These are phyloP conservation scores for Sabellastarte sp. DNA, from an alignment of 2,888 invertebrate species.

Conservation along the genomic window DNA sequence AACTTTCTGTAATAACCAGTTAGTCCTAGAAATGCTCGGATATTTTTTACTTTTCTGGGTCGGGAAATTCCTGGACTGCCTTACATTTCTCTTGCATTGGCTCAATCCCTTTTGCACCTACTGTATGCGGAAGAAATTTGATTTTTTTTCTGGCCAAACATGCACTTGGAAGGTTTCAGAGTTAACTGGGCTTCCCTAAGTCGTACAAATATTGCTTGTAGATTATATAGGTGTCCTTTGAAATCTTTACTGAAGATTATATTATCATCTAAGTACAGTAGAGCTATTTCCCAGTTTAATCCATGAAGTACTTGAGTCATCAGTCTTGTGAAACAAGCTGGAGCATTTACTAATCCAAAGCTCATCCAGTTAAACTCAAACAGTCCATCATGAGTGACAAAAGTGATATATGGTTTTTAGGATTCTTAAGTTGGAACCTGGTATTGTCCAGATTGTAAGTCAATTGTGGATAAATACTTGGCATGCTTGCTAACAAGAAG, in stretches of 20 bases:
- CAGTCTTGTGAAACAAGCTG: too few species aligned
- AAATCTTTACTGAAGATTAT: neutral
- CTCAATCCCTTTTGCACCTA: too few species aligned
- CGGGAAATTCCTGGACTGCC: neutral
- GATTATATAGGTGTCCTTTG: neutral
- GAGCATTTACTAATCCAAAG: too few species aligned
- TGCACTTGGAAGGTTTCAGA: too few species aligned
- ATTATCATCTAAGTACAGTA: conserved; percentile 1
- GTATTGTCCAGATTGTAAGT: neutral
- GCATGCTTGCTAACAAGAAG: too few species aligned
- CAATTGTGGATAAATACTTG: neutral
- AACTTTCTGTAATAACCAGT: too few species aligned
- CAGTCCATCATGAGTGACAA: neutral
- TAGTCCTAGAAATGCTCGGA: too few species aligned
- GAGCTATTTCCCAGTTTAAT: too few species aligned
- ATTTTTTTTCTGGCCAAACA: too few species aligned
- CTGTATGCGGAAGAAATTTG: neutral
- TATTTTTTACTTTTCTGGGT: neutral
- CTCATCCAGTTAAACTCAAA: neutral
- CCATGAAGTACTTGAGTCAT: too few species aligned
- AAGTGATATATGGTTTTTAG: neutral
- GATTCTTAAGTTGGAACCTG: neutral
- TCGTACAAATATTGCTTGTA: neutral
- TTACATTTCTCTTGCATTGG: too few species aligned
- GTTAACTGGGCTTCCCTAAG: too few species aligned